A percentile compares a stretch with the other conserved stretches of the same genome.
These are phyloP conservation scores for Apodemus speciosus DNA, from an alignment of 2,113 vertebrate species.

Conservation along the genomic window DNA sequence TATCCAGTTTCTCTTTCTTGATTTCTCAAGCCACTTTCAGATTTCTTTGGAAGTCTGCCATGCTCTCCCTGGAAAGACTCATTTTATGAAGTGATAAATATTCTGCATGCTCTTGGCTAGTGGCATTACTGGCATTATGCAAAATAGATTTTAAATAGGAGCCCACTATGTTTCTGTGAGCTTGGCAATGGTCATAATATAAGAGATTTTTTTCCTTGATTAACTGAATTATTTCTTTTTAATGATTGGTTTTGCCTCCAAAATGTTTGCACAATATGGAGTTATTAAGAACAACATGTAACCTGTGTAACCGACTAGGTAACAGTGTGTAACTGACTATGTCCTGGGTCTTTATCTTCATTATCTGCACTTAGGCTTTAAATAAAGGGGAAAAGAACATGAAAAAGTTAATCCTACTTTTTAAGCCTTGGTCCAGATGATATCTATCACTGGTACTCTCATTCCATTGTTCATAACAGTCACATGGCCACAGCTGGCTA, in stretches of 20 bases:
- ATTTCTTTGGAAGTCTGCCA: neutral
- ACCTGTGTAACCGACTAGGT: too few relatives aligned
- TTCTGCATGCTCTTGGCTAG: neutral
- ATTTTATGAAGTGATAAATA: constrained; percentile 23
- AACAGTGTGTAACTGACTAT: neutral
- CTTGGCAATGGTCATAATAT: neutral
- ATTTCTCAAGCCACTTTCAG: neutral
- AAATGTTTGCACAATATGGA: neutral
- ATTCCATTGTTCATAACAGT: constrained; percentile 7
- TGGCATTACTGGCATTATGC: constrained; percentile 1
- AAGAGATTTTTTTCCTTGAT: constrained; percentile 15
- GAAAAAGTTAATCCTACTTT: neutral
- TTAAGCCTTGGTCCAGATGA: constrained; percentile 26
- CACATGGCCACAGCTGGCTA: neutral
- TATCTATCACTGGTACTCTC: neutral
- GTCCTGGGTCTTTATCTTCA: neutral
- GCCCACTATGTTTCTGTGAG: constrained; percentile 9
- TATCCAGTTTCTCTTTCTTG: constrained; percentile 9
- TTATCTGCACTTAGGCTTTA: neutral
- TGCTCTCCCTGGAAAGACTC: neutral
- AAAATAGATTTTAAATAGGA: constrained; percentile 8
- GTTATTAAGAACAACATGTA: too few relatives aligned
- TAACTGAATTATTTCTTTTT: constrained; percentile 9
- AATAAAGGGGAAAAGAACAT: neutral
- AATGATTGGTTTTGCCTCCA: constrained; percentile 19